Evolutionary conservation across 2,888 invertebrate genomes (phyloP), one percentile per base, ranked within the genome.

Genomic region (Cremastinae sp.): DNA sequence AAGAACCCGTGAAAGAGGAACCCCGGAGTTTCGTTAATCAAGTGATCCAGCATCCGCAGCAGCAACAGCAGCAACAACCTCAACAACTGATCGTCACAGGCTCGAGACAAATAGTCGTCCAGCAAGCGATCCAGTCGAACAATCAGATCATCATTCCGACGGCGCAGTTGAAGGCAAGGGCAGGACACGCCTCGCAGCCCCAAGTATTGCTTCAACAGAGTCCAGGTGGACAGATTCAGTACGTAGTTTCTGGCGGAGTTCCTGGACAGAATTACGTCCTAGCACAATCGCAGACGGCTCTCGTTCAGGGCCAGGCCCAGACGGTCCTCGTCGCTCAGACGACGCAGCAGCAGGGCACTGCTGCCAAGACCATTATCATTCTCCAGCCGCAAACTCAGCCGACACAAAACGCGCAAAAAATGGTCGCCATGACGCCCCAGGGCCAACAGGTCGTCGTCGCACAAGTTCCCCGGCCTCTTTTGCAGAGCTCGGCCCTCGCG

Each of bases 311-410:
- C 0, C 93, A 93, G 81, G 91, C 92, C 0, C 93, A 93, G 80
- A 94, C 94, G 0, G 92, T 94, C 0, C 87, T 94, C 0, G 92
- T 94, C 0, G 93, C 94, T 0, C 94, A 94, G 83, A 92, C 94
- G 0, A 91, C 93, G 0, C 94, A 94, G 81, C 94, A 94, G 75
- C 92, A 92, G 78, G 93, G 92, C 0, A 91, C 93, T 0, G 92
- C 92, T 1, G 91, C 93, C 0, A 94, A 94, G 83, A 94, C 94
- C 0, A 94, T 94, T 34, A 94, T 94, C 54, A 92, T 94, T 59
- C 89, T 94, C 45, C 94, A 94, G 81, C 94, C 93, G 16, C 92
- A 92, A 80, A 84, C 88, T 2, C 79, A 91, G 0, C 82, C 86
- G 1, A 84, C 89, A 4, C 83, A 90, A 0, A 88, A 91, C 0